phyloP scores from a whole-genome alignment of 2,888 invertebrate species.

The Lepidochrysops patricia region DNA sequence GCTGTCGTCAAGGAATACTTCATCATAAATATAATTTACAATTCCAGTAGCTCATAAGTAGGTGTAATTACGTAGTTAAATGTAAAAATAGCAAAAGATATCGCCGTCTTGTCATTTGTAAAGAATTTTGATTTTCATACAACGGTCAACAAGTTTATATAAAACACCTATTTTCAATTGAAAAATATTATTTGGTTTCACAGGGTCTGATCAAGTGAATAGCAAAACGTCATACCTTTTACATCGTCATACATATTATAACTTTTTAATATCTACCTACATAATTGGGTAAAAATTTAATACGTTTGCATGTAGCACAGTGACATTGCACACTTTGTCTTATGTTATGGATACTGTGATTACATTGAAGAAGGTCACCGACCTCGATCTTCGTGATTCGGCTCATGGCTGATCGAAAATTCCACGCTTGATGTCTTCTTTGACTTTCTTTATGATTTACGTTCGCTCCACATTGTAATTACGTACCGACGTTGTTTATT shows the following conservation, averaged over 20 bases:
- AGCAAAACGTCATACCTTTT: no score
- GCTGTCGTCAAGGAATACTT: not conserved
- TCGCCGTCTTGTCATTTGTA: no score
- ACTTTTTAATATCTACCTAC: no score
- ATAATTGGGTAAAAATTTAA: no score
- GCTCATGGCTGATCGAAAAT: slow-evolving; percentile 60
- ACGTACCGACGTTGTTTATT: slow-evolving; percentile 35
- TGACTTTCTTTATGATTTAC: slow-evolving; percentile 66
- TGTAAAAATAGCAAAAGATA: no score
- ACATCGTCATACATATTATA: no score
- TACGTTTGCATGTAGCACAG: not conserved
- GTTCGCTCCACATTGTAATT: slow-evolving; percentile 42
- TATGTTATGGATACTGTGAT: not conserved
- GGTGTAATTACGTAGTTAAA: no score
- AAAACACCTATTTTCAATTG: no score
- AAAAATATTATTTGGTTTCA: no score
- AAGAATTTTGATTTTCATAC: no score
- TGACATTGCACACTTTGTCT: not conserved
- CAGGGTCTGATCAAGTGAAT: no score
- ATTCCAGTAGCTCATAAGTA: not conserved
- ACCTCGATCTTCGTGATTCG: slow-evolving; percentile 52
- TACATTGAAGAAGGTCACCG: slow-evolving; percentile 43
- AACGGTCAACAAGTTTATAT: no score
- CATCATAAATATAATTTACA: not conserved
- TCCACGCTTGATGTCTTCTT: slow-evolving; percentile 64